Conservation (phyloP, 2,113 vertebrate genomes). For the Mellivora capensis region DNA sequence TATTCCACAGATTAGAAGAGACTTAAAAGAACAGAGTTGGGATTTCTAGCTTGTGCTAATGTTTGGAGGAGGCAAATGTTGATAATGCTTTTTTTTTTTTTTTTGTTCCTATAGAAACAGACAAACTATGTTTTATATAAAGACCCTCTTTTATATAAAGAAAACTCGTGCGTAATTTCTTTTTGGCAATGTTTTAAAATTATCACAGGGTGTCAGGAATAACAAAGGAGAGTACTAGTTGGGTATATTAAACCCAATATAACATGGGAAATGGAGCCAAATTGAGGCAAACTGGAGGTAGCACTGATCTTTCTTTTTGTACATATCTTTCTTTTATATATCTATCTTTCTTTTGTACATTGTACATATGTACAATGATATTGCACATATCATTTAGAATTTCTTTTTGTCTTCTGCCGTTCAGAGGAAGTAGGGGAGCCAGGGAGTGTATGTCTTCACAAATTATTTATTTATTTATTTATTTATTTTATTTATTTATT, state of each 20-base stretch:
- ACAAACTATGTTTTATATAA: background rate
- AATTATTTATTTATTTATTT: too few species aligned
- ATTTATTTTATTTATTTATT: too few species aligned
- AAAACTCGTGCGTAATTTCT: background rate
- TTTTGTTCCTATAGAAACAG: constrained; percentile 17
- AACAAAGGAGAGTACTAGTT: background rate
- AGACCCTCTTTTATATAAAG: background rate
- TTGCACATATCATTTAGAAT: background rate
- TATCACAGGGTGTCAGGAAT: background rate
- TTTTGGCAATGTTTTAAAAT: background rate
- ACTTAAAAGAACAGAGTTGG: background rate
- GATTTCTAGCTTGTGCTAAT: background rate
- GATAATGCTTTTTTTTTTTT: background rate
- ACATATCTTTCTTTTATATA: too few species aligned
- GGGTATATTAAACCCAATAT: background rate
- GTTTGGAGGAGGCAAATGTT: background rate
- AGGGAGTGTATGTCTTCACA: background rate
- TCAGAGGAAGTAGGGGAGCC: background rate
- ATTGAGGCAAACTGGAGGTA: background rate
- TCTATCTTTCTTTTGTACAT: too few species aligned
- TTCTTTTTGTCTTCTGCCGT: background rate
- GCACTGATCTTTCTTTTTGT: background rate
- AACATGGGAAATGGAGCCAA: background rate
- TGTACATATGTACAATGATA: too few species aligned
- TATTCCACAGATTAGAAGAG: background rate